A percentile compares a stretch with the other conserved stretches of the same genome.
These are phyloP conservation scores for Chloropsis hardwickii DNA, from an alignment of 2,113 vertebrate species.

Conservation along the genomic window DNA sequence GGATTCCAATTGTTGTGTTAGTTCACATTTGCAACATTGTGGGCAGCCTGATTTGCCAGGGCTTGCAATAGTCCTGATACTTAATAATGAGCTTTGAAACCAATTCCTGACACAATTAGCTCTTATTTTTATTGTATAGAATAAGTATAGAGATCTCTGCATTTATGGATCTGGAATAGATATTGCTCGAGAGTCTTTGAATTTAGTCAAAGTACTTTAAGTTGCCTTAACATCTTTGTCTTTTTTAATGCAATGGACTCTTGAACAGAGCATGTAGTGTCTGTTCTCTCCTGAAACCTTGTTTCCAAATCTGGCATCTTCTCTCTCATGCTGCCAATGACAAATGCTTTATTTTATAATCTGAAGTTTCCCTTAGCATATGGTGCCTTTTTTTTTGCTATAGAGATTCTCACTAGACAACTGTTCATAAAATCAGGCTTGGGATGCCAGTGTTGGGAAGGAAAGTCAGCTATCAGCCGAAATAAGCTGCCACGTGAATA, in stretches of 20 bases:
- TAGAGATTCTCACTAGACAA: background rate
- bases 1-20: background rate
- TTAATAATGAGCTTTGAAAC: background rate
- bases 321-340: background rate
- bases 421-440: background rate
- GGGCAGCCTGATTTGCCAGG: background rate
- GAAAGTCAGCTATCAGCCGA: background rate
- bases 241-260: background rate
- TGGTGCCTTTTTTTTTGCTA: background rate
- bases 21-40: background rate
- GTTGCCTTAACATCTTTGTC: background rate
- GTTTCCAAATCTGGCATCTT: background rate
- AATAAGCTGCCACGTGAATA: background rate
- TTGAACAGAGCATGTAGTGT: background rate
- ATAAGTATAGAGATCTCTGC: background rate
- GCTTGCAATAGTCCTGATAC: background rate
- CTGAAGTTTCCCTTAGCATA: background rate
- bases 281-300: background rate
- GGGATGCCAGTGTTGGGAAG: background rate
- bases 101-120: background rate
- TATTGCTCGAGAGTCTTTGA: background rate
- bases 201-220: background rate
- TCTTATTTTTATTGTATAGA: background rate
- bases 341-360: slow-evolving; percentile 1
- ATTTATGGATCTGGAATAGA: background rate